Base-by-base conservation (phyloP, 2,113 vertebrate species). In the Poicephalus gulielmi region DNA sequence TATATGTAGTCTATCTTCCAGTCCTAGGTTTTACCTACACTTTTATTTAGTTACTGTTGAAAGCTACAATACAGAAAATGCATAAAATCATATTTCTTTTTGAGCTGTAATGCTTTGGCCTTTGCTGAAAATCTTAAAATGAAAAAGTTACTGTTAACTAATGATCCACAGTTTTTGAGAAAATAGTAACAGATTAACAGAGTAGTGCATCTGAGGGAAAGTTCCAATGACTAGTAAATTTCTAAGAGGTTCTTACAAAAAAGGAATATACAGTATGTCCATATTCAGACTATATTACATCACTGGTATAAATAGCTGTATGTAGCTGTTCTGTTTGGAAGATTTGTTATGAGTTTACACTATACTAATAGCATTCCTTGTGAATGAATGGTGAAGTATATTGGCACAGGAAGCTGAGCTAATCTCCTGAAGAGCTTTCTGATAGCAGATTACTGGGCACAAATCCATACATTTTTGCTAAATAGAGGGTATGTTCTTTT, bases 71-170 rank as follows among this genome's bases (percentile, higher is more conserved):
- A 49, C 41, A 83, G 62, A 94, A 95, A 92, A 90, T 85, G 35
- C 35, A 6, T 47, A 47, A 86, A 86, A 88, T 39, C 35, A 60
- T 3, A 39, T 50, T 93, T 91, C 50, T 53, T 84, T 90, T 47
- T 1, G 12, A 15, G 8, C 49, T 94, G 59, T 33, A 88, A 68
- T 77, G 11, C 4, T 9, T 81, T 90, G 59, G 22, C 9, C 57
- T 95, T 92, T 83, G 74, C 22, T 91, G 50, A 96, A 97, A 92
- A 95, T 41, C 63, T 77, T 27, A 82, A 16, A 80, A 5, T 86
- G n/a, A 31, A 89, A 88, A 74, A 57, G n/a, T 44, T 73, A 47
- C 11, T 79, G 22, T 71, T 82, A 81, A 89, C 19, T 76, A 83
- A 62, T 66, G 20, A 83, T 59, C 24, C 39, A 24, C 2, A 10